These are phyloP conservation scores for Crematogaster levior DNA, from an alignment of 2,888 invertebrate species.

Conservation along the genomic window DNA sequence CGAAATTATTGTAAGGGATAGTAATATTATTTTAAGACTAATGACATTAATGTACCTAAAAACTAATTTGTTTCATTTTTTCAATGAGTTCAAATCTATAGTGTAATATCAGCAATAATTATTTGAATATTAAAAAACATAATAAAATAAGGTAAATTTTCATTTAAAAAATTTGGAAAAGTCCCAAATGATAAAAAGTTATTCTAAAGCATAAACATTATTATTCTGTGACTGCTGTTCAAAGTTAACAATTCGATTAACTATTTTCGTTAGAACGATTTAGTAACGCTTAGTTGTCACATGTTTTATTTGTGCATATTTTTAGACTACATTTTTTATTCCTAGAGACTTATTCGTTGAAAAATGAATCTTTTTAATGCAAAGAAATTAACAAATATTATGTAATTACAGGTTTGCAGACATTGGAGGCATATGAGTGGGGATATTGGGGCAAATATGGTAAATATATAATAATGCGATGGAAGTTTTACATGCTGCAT, in stretches of 20 bases:
- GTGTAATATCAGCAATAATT: background rate
- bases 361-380: background rate
- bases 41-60: background rate
- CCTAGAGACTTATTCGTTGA: background rate
- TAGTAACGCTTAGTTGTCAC: background rate
- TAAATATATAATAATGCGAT: conserved; percentile 59
- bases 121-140: background rate
- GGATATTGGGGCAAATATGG: conserved; percentile 76
- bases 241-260: background rate
- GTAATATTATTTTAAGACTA: background rate
- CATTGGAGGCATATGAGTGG: conserved; percentile 70
- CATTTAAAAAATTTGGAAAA: background rate
- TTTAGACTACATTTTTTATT: background rate
- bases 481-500: background rate
- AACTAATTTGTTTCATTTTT: background rate
- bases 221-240: background rate
- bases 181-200: background rate
- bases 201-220: background rate
- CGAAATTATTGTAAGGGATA: background rate
- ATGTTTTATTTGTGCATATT: background rate
- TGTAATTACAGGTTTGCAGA: conserved; percentile 69
- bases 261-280: background rate
- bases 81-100: conserved; percentile 2
- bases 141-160: background rate
- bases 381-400: background rate